These are phyloP conservation scores for Pararge aegeria DNA, from an alignment of 1,140 invertebrate genomes.

Conservation along the genomic window DNA sequence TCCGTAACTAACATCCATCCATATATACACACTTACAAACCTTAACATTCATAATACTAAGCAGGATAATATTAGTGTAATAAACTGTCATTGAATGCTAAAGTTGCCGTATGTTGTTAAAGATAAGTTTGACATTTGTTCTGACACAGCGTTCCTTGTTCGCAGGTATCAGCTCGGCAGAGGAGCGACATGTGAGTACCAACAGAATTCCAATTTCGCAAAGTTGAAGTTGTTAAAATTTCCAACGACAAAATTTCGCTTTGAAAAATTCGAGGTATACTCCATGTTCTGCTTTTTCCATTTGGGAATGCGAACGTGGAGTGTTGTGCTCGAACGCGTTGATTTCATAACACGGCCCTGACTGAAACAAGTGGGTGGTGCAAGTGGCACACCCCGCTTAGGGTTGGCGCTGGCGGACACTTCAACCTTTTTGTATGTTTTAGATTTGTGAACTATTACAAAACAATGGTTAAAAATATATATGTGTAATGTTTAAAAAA, in stretches of 20 bases:
- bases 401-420: constrained; percentile 36
- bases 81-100: no score
- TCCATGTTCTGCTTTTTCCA: constrained; percentile 62
- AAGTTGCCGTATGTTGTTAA: constrained; percentile 16
- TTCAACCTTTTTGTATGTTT: not conserved
- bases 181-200: constrained; percentile 86
- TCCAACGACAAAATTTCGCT: constrained; percentile 59
- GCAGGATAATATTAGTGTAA: no score
- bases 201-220: constrained; percentile 48
- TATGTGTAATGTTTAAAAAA: no score
- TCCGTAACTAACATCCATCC: no score
- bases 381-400: constrained; percentile 55
- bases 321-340: constrained; percentile 75
- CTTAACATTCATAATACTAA: no score
- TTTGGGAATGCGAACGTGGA: constrained; percentile 63
- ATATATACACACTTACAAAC: no score
- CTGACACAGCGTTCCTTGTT: constrained; percentile 51
- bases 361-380: constrained; percentile 74
- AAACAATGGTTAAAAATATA: no score
- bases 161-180: constrained; percentile 84
- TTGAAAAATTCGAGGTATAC: constrained; percentile 66
- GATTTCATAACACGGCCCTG: constrained; percentile 75
- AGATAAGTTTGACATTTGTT: not conserved
- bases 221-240: constrained; percentile 59
- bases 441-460: no score